Base-by-base conservation (phyloP, 2,113 vertebrate species). In the Edolisoma coerulescens region DNA sequence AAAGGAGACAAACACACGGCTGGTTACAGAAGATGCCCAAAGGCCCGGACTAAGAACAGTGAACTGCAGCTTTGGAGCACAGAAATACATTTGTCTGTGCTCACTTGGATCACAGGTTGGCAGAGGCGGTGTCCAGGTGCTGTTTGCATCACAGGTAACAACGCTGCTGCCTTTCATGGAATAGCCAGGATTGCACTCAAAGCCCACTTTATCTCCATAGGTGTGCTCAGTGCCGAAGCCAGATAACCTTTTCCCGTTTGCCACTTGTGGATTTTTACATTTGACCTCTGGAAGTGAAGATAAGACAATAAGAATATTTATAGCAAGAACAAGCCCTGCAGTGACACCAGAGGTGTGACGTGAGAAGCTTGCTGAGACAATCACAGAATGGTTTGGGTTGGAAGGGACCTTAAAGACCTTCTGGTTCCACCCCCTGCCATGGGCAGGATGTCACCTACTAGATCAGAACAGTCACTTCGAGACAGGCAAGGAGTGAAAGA, bases 101-200 rank as follows among this genome's bases (percentile, higher is more conserved):
- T 98, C 81, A 98, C 97, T 16, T 9, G 12, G 35, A 3, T 91
- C 81, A 86, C 98, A 98, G 0, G 7, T 41, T 5, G 98, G 98
- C 54, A 71, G 59, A 68, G 92, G 3, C 7, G 97, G 96, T 19
- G 68, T 13, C 98, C 98, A 98, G 3, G 2, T 37, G 22, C 6
- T 65, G 65, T 97, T 63, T 28, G 49, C 92, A 49, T 52, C 92
- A 77, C 98, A 98, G 2, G 5, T 89, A 28, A 97, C 75, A 1
- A 64, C 0, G 1, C 1, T 59, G 26, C 30, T 87, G 12, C 97
- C 97, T 0, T 16, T 76, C 69, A 97, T 14, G 2, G 7, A 3
- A 8, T 52, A 45, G 23, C 97, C 97, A 17, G 27, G 5, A 4
- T 70, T 3, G 22, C 98, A 98, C 23, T 13, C 45, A 65, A 97